A percentile compares a stretch with the other conserved stretches of the same genome.
Evolutionary conservation across 2,113 vertebrate genomes (phyloP).

Genomic region (Camelus bactrianus): DNA sequence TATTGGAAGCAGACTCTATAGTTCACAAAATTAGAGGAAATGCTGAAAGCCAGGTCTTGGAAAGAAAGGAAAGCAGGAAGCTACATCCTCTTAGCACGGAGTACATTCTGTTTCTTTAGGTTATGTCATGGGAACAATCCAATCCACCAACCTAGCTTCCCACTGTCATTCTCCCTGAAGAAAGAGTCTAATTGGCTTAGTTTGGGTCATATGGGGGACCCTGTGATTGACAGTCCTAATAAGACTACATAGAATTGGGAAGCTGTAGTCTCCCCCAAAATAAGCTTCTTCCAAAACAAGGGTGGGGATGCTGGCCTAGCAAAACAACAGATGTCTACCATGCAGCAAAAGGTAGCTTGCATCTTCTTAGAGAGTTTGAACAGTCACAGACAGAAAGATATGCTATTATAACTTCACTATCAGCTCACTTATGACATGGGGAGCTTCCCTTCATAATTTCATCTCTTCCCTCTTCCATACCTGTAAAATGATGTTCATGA

Average conservation of each 20-base stretch:
- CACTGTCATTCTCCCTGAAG: not conserved
- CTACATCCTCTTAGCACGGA: not conserved
- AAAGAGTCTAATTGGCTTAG: not conserved
- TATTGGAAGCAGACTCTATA: not conserved
- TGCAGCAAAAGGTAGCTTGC: not conserved
- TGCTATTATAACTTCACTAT: not conserved
- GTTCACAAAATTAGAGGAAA: conserved; percentile 42
- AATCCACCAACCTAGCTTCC: not conserved
- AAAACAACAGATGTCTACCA: not conserved
- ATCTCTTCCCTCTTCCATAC: not conserved
- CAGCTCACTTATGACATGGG: not conserved
- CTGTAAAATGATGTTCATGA: not conserved
- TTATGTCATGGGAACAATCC: not conserved
- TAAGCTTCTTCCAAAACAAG: not conserved
- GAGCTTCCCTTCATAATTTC: not conserved
- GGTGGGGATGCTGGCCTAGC: not conserved
- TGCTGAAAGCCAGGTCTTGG: not conserved
- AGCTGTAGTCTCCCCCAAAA: not conserved
- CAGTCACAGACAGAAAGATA: not conserved
- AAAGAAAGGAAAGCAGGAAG: conserved; percentile 1
- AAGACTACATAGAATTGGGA: not conserved
- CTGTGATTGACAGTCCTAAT: not conserved
- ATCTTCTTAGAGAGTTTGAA: not conserved
- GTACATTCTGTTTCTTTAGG: not conserved
- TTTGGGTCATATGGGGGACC: not conserved